A percentile compares a stretch with the other conserved stretches of the same genome.
These are phyloP conservation scores for Ecdyonurus torrentis DNA, from an alignment of 2,888 invertebrate genomes.

Conservation along the genomic window DNA sequence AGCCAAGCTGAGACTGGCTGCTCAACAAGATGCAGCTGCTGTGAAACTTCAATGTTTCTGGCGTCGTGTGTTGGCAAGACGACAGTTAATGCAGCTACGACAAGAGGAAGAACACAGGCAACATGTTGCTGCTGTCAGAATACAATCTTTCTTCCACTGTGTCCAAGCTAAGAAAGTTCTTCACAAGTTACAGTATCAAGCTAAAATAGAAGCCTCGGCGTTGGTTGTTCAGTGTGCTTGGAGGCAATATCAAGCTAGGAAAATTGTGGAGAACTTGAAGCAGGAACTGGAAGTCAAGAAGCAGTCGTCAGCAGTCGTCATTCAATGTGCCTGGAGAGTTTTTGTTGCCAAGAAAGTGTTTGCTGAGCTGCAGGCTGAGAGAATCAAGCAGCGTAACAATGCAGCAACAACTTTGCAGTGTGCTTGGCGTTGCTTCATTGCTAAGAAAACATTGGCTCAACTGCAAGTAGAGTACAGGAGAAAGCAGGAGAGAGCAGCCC, in stretches of 20 bases:
- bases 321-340: background rate
- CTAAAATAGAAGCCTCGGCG: background rate
- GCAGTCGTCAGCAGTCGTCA: background rate
- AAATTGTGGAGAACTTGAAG: background rate
- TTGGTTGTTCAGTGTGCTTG: background rate
- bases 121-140: background rate
- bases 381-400: slow-evolving; percentile 27
- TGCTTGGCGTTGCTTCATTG: background rate
- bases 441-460: background rate
- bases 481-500: background rate
- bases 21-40: background rate
- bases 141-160: background rate
- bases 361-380: background rate
- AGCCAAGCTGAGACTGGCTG: background rate
- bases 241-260: background rate
- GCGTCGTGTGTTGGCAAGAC: background rate
- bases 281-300: background rate
- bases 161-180: background rate
- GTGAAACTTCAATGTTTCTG: slow-evolving; percentile 4
- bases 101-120: background rate
- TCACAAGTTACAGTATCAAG: background rate
- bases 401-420: slow-evolving; percentile 33
- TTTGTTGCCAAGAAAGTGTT: background rate
- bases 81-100: background rate
- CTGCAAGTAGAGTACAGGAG: background rate